Evolutionary conservation across 2,113 vertebrate species (phyloP), one percentile per base, ranked within the genome.

Genomic region (Pitta sordida): DNA sequence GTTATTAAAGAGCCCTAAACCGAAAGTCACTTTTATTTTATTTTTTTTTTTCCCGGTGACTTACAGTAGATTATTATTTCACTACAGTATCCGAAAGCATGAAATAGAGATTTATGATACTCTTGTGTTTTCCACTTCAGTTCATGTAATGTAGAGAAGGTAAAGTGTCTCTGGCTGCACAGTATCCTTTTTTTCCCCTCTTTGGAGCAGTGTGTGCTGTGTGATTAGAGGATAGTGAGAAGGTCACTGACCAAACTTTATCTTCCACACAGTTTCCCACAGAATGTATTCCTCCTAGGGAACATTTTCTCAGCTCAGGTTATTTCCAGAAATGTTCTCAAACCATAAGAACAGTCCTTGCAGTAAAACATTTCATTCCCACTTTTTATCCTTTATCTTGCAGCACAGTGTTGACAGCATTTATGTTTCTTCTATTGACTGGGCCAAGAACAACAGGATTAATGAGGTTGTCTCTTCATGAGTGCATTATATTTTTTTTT

Each of bases 271-370:
- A 96, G 94, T 97, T 97, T 98, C 96, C 96, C 97, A 97, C 97
- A 97, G 96, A 87, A 89, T 96, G 76, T 86, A 93, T 97, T 95
- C 93, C 94, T 98, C 96, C 81, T 82, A 97, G 97, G 94, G 95
- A 97, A 95, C 91, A 95, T 97, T 97, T 96, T 97, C 96, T 98
- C 92, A 97, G 94, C 71, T 96, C 96, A 97, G 96, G 97, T 98
- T 98, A 96, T 98, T 98, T 97, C 96, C 97, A 97, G 95, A 97
- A 97, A 96, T 96, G 88, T 98, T 98, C 97, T 97, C 97, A 98
- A 97, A 97, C 85, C 69, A 83, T 97, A 96, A 97, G 96, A 97
- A 94, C 94, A 86, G 83, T 94, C 95, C 93, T 97, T 90, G 87
- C 96, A 97, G 97, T 97, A 97, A 98, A 97, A 96, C 95, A 97